Conservation (phyloP, 2,113 vertebrate species). For the Ginglymostoma cirratum region DNA sequence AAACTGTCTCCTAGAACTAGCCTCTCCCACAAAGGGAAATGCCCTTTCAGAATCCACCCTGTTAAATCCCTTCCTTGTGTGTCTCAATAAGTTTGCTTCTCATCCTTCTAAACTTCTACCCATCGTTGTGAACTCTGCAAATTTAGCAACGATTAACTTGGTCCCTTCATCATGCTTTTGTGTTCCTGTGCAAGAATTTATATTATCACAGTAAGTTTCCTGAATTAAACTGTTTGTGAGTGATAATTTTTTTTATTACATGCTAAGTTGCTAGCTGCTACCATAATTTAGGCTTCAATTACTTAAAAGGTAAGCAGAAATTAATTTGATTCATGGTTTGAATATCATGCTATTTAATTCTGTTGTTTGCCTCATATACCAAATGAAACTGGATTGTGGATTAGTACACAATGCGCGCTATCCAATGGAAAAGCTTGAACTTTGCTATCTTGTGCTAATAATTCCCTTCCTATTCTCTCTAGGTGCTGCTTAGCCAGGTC, state of each 20-base stretch:
- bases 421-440: neutral
- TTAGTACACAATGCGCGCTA: neutral
- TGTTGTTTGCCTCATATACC: neutral
- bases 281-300: neutral
- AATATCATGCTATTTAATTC: neutral
- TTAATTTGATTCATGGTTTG: no score
- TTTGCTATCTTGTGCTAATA: neutral
- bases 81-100: no score
- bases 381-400: neutral
- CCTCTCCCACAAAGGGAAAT: no score
- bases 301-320: neutral
- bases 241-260: neutral
- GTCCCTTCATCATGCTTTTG: neutral
- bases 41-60: no score
- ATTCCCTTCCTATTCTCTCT: conserved; percentile 41
- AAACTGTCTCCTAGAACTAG: no score
- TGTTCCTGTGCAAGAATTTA: neutral
- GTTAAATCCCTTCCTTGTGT: no score
- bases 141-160: no score
- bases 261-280: neutral
- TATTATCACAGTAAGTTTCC: neutral
- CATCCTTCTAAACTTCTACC: no score
- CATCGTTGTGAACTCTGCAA: no score
- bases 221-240: neutral
- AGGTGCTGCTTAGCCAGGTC: conserved; percentile 96